Base-by-base conservation (phyloP, 2,888 invertebrate genomes). In the Drosophila borealis region DNA sequence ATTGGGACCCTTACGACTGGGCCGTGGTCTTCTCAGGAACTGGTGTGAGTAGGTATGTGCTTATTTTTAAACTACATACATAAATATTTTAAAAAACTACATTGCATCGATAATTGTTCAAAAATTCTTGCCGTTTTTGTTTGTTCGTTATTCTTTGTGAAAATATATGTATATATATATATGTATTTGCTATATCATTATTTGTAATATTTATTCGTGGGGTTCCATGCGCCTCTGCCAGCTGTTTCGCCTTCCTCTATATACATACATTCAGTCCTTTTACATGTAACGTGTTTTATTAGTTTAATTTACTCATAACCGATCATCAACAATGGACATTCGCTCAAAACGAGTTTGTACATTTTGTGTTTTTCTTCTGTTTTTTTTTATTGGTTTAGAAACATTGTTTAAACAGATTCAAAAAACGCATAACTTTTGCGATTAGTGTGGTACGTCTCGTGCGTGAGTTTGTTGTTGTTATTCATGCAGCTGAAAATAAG, bases 401-500 rank as follows among this genome's bases (percentile, higher is more conserved):
- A 88, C 92, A 91, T 74, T 91, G 91, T 80, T 90, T 90, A 73
- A 91, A 91, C 57, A 91, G 79, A 81, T 89, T 91, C 67, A 91
- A 82, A 85, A 91, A 90, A 81, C 89, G 86, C 75, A 91, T 86
- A 81, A 91, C 84, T 86, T 89, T 90, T 71, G 88, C 88, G 81
- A 91, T 89, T 74, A 92, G 76, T 80, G 83, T 88, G 77, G 90
- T 89, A 87, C 90, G 89, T 91, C 91, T 88, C 90, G 89, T 89
- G 90, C 90, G 91, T 86, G 90, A 90, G 73, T 84, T 89, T 88
- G 89, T 88, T 80, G 90, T 81, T 90, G 91, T 90, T 91, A 91
- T 91, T 91, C 92, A 91, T 91, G 91, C 92, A 90, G 92, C 91
- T 91, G 92, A 81, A 92, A 91, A 80, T 80, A 89, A 81, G 85